Conservation (phyloP, 2,888 invertebrate genomes). For the Perizoma flavofasciatum region DNA sequence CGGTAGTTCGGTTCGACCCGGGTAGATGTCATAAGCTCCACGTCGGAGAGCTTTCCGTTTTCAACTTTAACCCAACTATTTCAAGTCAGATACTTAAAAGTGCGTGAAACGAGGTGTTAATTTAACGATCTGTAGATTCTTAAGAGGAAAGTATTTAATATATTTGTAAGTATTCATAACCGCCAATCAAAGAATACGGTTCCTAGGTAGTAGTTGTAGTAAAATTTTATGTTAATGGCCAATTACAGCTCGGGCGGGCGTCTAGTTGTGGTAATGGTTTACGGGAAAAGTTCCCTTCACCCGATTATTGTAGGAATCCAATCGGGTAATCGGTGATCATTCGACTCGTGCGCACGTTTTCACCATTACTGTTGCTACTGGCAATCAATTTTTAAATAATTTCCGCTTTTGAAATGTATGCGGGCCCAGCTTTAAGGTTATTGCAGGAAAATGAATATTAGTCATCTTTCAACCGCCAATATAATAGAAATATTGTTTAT, state of each 20-base stretch:
- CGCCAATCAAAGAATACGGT: slow-evolving; percentile 19
- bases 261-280: slow-evolving; percentile 21
- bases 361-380: slow-evolving; percentile 27
- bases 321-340: slow-evolving; percentile 22
- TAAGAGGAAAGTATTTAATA: slow-evolving; percentile 12
- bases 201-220: slow-evolving; percentile 14
- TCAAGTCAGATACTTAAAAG: no score
- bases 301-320: slow-evolving; percentile 22
- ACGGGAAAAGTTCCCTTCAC: slow-evolving; percentile 33
- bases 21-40: no score
- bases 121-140: no score
- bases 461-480: neutral
- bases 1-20: no score
- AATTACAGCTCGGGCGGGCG: slow-evolving; percentile 28
- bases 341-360: slow-evolving; percentile 31
- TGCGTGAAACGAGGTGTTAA: no score
- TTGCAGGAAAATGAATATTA: slow-evolving; percentile 1
- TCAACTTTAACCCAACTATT: no score
- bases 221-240: slow-evolving; percentile 29
- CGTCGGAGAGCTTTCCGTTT: no score
- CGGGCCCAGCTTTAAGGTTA: neutral
- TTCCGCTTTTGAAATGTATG: slow-evolving; percentile 24
- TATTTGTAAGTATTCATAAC: slow-evolving; percentile 25
- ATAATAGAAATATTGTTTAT: neutral
- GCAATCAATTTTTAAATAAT: slow-evolving; percentile 21